phyloP scores from a whole-genome alignment of 2,113 vertebrate genomes.

The Antechinus flavipes region DNA sequence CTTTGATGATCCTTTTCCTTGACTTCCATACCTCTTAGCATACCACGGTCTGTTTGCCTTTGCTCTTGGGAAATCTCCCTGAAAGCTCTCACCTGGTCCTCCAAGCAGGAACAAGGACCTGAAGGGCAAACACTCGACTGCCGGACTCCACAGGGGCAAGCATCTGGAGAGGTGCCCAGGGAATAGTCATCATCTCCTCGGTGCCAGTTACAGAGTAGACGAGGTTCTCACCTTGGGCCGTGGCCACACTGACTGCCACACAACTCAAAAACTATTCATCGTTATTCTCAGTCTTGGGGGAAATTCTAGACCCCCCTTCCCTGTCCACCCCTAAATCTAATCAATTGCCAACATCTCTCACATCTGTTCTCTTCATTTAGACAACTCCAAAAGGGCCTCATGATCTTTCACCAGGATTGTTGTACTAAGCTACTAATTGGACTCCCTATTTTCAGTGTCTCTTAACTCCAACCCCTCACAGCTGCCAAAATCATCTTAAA shows the following conservation, averaged over 20 bases:
- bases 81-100: not conserved
- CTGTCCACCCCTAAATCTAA: not conserved
- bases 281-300: not conserved
- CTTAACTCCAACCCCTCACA: not conserved
- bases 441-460: not conserved
- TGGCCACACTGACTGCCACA: not conserved
- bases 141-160: not conserved
- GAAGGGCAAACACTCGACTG: not conserved
- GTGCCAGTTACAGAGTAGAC: not conserved
- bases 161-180: not conserved
- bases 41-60: not conserved
- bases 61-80: not conserved
- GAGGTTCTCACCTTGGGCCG: not conserved
- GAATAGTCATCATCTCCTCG: not conserved
- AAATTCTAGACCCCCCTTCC: not conserved
- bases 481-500: not conserved
- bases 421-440: not conserved
- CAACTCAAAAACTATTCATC: not conserved
- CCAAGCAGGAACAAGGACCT: not conserved
- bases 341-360: not conserved
- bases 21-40: not conserved
- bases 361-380: not conserved
- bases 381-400: not conserved
- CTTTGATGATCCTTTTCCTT: not conserved
- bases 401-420: not conserved